Percentiles rank a stretch among this genome's conserved stretches.
These are phyloP conservation scores for Pteropus alecto DNA, from an alignment of 2,113 vertebrate genomes.

Conservation along the genomic window DNA sequence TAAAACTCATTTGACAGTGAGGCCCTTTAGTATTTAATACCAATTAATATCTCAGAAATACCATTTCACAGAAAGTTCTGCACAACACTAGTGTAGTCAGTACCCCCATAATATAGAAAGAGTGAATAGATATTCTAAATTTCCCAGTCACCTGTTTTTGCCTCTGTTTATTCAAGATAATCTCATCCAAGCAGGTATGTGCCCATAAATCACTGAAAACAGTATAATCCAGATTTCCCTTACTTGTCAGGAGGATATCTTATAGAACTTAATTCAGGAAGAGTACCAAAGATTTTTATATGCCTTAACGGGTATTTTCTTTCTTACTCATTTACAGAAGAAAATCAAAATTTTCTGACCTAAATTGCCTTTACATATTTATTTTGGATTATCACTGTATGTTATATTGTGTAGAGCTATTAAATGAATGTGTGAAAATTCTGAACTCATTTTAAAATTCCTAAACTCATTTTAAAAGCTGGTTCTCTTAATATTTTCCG, in stretches of 20 bases:
- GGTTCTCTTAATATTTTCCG: not conserved
- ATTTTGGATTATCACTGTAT: not conserved
- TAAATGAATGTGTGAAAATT: not conserved
- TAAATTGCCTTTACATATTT: constrained; percentile 13
- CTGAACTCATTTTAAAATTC: not conserved
- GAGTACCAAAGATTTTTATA: not conserved
- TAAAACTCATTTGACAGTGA: not conserved
- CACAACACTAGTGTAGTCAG: not conserved
- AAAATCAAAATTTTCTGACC: not conserved
- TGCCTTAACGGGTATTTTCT: not conserved
- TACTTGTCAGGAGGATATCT: not conserved
- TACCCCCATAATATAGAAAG: not conserved
- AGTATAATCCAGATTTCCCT: not conserved
- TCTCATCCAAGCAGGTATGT: not conserved
- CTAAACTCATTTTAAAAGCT: constrained; percentile 13
- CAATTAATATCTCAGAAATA: not conserved
- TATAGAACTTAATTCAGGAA: not conserved
- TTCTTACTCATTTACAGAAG: not conserved
- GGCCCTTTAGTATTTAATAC: not conserved
- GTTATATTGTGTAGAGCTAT: not conserved
- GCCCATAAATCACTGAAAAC: not conserved
- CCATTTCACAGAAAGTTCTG: not conserved
- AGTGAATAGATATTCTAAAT: not conserved
- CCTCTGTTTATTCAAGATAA: not conserved
- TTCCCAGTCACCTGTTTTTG: not conserved